Evolutionary conservation across 2,888 invertebrate species (phyloP), one percentile per base, ranked within the genome.

Genomic region (Blera fallax): DNA sequence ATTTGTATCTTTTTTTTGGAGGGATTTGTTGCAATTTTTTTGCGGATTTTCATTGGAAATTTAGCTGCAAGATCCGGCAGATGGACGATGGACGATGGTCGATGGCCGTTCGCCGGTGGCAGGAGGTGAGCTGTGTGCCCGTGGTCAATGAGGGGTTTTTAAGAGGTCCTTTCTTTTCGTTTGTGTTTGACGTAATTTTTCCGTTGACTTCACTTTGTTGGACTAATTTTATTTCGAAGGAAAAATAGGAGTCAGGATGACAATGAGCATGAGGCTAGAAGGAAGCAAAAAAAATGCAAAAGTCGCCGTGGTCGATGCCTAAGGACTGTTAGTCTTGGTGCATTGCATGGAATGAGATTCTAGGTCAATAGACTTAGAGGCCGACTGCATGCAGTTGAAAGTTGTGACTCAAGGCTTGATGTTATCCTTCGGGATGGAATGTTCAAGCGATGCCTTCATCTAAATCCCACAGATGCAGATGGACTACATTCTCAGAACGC

Each of bases 51-150:
- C 74, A 18, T 18, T 14, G 11, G 64, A 84, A 74, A 43, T 84
- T 62, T 50, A 0, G 56, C 64, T 29, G 34, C n/a, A 56, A 79
- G 80, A 79, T 84, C 84, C 84, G 84, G 74, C 84, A 84, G 84
- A 84, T 84, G 84, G 84, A 58, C 73, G 43, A 8, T 32, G 65
- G 21, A 6, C 24, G n/a, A 10, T 79, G 37, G 79, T 52, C n/a
- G 52, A 8, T 50, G 32, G 56, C 37, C 72, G 48, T 16, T 74
- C 24, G 54, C 72, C 60, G 11, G 16, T 77, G 77, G 67, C 67
- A 18, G 69, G 29, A 16, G 77, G 82, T 52, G 70, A 65, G 77
- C 58, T 34, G 67, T 45, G 40, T 58, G 64, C 70, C 8, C 2
- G 37, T 69, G 64, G 64, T 65, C 45, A 58, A 60, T 62, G 37